Evolutionary conservation across 2,113 vertebrate species (phyloP).

Genomic region (Mola mola): DNA sequence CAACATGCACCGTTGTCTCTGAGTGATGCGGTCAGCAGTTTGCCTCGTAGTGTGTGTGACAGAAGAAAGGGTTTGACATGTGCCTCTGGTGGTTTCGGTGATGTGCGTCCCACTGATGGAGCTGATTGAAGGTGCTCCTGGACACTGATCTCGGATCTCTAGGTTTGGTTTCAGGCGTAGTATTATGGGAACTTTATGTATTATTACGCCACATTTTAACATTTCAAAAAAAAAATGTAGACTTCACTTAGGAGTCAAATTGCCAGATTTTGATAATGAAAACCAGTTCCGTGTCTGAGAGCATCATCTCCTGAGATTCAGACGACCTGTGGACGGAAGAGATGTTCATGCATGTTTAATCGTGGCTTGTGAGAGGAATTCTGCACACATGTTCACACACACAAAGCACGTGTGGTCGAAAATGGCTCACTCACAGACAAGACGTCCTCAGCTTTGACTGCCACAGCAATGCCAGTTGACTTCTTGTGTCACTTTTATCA

Average conservation of each 20-base stretch:
- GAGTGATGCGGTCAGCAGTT: conserved; percentile 63
- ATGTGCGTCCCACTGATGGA: conserved; percentile 60
- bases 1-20: conserved; percentile 52
- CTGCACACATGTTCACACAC: conserved; percentile 40
- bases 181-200: not conserved
- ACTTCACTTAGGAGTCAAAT: not conserved
- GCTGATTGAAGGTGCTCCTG: conserved; percentile 49
- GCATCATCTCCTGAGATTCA: conserved; percentile 54
- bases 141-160: conserved; percentile 29
- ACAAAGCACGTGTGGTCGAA: conserved; percentile 1
- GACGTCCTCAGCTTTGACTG: conserved; percentile 46
- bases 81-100: conserved; percentile 67
- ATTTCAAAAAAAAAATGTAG: not conserved
- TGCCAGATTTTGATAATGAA: not conserved
- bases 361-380: conserved; percentile 66
- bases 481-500: conserved; percentile 45
- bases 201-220: not conserved
- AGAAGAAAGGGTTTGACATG: conserved; percentile 68
- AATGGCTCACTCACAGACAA: conserved; percentile 61
- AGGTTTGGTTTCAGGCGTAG: too few relatives aligned
- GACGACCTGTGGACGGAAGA: conserved; percentile 53
- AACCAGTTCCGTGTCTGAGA: conserved; percentile 31
- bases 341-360: conserved; percentile 70
- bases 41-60: conserved; percentile 60
- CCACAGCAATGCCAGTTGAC: conserved; percentile 58